Evolutionary conservation across 2,888 invertebrate genomes (phyloP), one percentile per base, ranked within the genome.

Genomic region (Clistopyga incitator): DNA sequence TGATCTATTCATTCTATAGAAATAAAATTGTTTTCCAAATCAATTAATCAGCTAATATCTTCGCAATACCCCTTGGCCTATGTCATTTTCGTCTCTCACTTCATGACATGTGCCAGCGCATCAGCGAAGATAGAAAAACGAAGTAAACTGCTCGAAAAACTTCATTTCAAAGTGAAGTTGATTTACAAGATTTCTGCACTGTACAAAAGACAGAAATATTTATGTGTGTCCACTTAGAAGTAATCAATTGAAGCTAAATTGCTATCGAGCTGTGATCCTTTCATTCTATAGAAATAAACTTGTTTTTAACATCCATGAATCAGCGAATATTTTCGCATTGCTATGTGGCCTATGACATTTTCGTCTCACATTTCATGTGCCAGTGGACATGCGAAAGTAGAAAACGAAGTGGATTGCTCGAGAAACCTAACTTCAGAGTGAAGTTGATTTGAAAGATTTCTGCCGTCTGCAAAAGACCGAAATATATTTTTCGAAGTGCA

Each of bases 81-180:
- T n/a, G n/a, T n/a, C n/a, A n/a, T n/a, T n/a, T n/a, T n/a, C n/a
- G n/a, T n/a, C n/a, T n/a, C n/a, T n/a, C n/a, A n/a, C n/a, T n/a
- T n/a, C n/a, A n/a, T n/a, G n/a, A n/a, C n/a, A n/a, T n/a, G n/a
- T n/a, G n/a, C n/a, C n/a, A n/a, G n/a, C n/a, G n/a, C n/a, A n/a
- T n/a, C n/a, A n/a, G 13, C 6, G 18, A 45, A 23, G 23, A 13
- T 64, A 67, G 67, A 76, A 67, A n/a, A 75, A 75, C 34, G 34
- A 61, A 61, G 18, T 34, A 11, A 38, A 10, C 10, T 8, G 18
- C 18, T 38, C 38, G 38, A 61, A 20, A 3, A 61, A 38, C 38
- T 10, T n/a, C 38, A n/a, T 11, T 61, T 61, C 61, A 18, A 1
- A 18, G 38, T 38, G 61, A 18, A 61, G 6, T 6, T 8, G 15